Percentiles rank a stretch among this genome's conserved stretches.
These are phyloP conservation scores for Guaruba guarouba DNA, from an alignment of 2,113 vertebrate genomes.

Conservation along the genomic window DNA sequence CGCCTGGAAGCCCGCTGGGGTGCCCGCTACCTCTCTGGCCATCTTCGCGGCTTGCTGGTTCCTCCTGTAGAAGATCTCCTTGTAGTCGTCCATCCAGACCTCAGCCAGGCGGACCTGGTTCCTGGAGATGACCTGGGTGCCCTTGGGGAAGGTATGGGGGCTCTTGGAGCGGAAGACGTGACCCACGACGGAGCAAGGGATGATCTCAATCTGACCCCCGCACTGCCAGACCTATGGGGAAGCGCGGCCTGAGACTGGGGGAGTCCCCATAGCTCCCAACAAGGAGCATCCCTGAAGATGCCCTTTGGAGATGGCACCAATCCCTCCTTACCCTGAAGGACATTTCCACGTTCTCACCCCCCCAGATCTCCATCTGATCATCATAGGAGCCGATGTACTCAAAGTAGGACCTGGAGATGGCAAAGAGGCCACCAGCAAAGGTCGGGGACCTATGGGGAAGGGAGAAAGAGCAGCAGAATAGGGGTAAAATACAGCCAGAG, in stretches of 20 bases:
- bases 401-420: conserved; percentile 92
- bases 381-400: conserved; percentile 95
- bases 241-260: not conserved
- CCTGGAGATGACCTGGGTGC: conserved; percentile 89
- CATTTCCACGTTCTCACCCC: conserved; percentile 98
- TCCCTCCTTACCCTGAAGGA: conserved; percentile 89
- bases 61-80: conserved; percentile 90
- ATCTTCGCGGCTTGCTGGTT: conserved; percentile 86
- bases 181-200: conserved; percentile 94
- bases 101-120: conserved; percentile 96
- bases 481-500: not conserved
- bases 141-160: conserved; percentile 95
- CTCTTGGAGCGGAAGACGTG: conserved; percentile 97
- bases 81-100: conserved; percentile 96
- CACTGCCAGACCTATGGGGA: conserved; percentile 92
- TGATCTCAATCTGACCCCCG: conserved; percentile 89
- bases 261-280: fast-evolving
- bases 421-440: conserved; percentile 94
- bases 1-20: fast-evolving
- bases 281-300: not conserved
- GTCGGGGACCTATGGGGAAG: conserved; percentile 82
- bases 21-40: conserved; percentile 79
- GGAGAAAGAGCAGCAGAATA: not conserved
- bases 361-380: conserved; percentile 98
- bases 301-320: not conserved